Percentiles rank a stretch among this genome's conserved stretches.
Conservation (phyloP, 2,797 vertebrate genomes). For the Siniperca obscura region DNA sequence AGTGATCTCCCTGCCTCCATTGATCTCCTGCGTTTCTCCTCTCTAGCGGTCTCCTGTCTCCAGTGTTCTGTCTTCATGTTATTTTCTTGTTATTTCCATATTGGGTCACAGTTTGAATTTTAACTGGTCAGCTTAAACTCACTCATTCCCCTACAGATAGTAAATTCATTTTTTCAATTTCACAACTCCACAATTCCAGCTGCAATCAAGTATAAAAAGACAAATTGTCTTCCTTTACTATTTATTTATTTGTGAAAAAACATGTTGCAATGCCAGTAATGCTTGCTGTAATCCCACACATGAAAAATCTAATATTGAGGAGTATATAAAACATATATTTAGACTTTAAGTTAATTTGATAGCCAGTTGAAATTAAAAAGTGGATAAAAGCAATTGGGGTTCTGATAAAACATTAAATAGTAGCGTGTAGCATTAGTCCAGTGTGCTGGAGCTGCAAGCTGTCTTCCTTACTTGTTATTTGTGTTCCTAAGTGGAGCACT, state of each 20-base stretch:
- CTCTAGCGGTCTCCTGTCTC: no score
- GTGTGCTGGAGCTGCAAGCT: slow-evolving; percentile 14
- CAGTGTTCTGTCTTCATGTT: no score
- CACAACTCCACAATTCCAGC: neutral
- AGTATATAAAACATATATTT: neutral
- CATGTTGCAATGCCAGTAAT: neutral
- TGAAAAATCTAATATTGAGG: neutral
- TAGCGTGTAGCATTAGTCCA: slow-evolving; percentile 3
- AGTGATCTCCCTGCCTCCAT: no score
- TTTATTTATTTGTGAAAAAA: neutral
- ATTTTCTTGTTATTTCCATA: slow-evolving; percentile 30
- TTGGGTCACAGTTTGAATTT: slow-evolving; percentile 6
- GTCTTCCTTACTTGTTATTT: slow-evolving; percentile 29
- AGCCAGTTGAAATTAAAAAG: slow-evolving; percentile 14
- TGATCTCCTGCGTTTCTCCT: no score
- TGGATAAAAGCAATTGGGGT: slow-evolving; percentile 2
- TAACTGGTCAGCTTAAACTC: neutral
- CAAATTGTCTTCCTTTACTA: neutral
- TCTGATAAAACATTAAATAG: slow-evolving; percentile 9
- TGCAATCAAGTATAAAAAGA: neutral
- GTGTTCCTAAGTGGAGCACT: slow-evolving; percentile 21
- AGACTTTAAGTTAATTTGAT: neutral
- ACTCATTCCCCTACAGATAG: neutral
- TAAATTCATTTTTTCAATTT: neutral
- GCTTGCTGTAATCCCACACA: neutral